phyloP scores from a whole-genome alignment of 2,888 invertebrate genomes.

The Ophioninae sp. region DNA sequence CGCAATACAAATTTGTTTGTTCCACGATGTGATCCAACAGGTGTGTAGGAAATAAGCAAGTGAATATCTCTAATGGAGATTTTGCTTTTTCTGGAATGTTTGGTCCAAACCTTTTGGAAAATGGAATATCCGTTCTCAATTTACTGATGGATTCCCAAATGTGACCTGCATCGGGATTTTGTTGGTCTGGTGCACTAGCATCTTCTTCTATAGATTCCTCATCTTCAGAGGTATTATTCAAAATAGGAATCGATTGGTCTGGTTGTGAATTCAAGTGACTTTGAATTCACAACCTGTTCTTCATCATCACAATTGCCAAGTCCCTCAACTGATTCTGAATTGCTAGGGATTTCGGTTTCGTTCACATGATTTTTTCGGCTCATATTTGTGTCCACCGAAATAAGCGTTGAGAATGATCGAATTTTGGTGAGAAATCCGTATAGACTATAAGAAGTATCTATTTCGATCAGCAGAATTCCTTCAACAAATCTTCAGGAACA shows the following conservation, averaged over 20 bases:
- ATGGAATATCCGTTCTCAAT: no score
- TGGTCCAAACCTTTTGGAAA: neutral
- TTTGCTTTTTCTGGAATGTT: constrained; percentile 26
- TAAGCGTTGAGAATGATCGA: no score
- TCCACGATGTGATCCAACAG: neutral
- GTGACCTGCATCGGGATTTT: no score
- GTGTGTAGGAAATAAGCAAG: constrained; percentile 18
- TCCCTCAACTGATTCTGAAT: constrained; percentile 24
- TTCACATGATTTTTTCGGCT: no score
- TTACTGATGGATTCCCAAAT: no score
- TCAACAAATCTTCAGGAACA: no score
- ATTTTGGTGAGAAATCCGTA: no score
- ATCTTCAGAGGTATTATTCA: constrained; percentile 28
- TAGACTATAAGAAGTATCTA: no score
- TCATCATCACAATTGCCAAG: constrained; percentile 26
- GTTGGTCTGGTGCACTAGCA: constrained; percentile 13
- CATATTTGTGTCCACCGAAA: no score
- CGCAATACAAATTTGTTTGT: neutral
- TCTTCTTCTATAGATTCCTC: constrained; percentile 32
- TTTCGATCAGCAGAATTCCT: no score
- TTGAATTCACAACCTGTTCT: constrained; percentile 17
- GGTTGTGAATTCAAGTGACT: constrained; percentile 15
- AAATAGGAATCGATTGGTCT: constrained; percentile 22
- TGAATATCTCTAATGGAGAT: constrained; percentile 31
- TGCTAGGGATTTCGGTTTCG: no score